Evolutionary conservation across 2,113 vertebrate genomes (phyloP).

Genomic region (cat (Felis catus)): F.catus_Fca126_mat1.0 CM031412.1:128577501-128578000

Average conservation of each 20-base stretch:
- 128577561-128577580: background rate
- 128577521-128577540: background rate
- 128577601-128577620: background rate
- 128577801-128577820: background rate
- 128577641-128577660: background rate
- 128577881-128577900: background rate
- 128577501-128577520: background rate
- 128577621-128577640: background rate
- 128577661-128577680: background rate
- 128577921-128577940: background rate
- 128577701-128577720: background rate
- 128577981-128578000: constrained; percentile 13
- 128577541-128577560: background rate
- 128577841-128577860: background rate
- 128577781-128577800: background rate
- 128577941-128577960: background rate
- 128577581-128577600: background rate
- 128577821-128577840: background rate
- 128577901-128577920: background rate
- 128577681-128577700: background rate
- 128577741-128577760: background rate
- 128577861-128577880: background rate
- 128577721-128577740: background rate
- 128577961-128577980: background rate
- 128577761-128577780: background rate